phyloP scores from a whole-genome alignment of 2,888 invertebrate genomes.

The Ectobius pallidus region DNA sequence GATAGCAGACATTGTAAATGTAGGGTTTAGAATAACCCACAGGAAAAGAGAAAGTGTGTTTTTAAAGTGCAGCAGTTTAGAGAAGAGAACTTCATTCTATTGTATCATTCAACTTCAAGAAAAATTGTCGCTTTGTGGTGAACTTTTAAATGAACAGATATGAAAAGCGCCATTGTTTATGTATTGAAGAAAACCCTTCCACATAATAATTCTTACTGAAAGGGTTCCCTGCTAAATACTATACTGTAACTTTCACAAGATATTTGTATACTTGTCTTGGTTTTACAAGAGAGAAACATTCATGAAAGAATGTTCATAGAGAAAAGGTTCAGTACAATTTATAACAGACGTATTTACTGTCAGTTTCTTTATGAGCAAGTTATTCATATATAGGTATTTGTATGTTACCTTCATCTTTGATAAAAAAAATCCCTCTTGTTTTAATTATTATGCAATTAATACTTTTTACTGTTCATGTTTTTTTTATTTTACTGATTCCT shows the following conservation, averaged over 20 bases:
- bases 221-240: not conserved
- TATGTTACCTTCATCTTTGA: slow-evolving; percentile 16
- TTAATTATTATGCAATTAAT: not conserved
- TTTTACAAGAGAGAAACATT: slow-evolving; percentile 23
- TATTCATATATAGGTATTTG: slow-evolving; percentile 13
- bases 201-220: not conserved
- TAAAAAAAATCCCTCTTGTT: not conserved
- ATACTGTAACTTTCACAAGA: not conserved
- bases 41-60: not conserved
- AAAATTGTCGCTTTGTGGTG: not conserved
- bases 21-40: not conserved
- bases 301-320: slow-evolving; percentile 15
- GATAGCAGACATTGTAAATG: not conserved
- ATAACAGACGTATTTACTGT: not conserved
- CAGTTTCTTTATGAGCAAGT: slow-evolving; percentile 3
- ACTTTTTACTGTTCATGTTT: not conserved
- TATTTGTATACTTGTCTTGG: slow-evolving; percentile 22
- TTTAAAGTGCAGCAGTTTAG: not conserved
- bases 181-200: not conserved
- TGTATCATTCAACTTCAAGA: too few species aligned
- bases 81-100: too few species aligned
- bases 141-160: not conserved
- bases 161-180: not conserved
- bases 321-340: not conserved
- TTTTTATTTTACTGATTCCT: not conserved